phyloP scores from a whole-genome alignment of 2,113 vertebrate species.

The Dermatemys mawii region DNA sequence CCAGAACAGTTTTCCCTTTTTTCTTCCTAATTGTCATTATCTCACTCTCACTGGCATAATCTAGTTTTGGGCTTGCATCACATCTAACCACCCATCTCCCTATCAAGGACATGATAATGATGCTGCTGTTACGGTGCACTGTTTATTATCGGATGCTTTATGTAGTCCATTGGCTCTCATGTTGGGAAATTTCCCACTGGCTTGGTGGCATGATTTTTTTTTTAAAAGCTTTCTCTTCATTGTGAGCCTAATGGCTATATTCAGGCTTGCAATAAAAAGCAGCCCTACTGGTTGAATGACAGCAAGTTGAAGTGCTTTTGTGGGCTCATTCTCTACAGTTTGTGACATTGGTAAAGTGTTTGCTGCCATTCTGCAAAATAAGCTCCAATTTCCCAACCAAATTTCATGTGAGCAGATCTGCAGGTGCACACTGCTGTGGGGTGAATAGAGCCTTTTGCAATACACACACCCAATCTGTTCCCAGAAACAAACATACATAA shows the following conservation, averaged over 20 bases:
- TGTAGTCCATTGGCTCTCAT: not conserved
- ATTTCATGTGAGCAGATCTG: not conserved
- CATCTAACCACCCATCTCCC: not conserved
- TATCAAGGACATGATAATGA: conserved; percentile 18
- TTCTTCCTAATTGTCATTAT: conserved; percentile 20
- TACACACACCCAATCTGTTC: not conserved
- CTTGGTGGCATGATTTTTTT: not conserved
- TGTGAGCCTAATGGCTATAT: not conserved
- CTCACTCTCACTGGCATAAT: not conserved
- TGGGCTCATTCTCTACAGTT: not conserved
- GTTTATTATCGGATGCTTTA: not conserved
- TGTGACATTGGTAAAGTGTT: not conserved
- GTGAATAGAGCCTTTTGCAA: not conserved
- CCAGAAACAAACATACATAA: not conserved
- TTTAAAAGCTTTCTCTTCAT: not conserved
- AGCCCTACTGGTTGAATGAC: not conserved
- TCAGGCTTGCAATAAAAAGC: not conserved
- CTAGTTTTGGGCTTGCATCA: not conserved
- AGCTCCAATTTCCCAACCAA: conserved; percentile 26
- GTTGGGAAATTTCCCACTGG: not conserved
- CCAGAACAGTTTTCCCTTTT: not conserved
- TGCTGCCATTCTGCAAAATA: not conserved
- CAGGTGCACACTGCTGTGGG: not conserved
- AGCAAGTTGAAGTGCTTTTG: not conserved
- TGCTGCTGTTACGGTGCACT: not conserved